phyloP scores from a whole-genome alignment of 2,113 vertebrate species.

The Globicephala melas region DNA sequence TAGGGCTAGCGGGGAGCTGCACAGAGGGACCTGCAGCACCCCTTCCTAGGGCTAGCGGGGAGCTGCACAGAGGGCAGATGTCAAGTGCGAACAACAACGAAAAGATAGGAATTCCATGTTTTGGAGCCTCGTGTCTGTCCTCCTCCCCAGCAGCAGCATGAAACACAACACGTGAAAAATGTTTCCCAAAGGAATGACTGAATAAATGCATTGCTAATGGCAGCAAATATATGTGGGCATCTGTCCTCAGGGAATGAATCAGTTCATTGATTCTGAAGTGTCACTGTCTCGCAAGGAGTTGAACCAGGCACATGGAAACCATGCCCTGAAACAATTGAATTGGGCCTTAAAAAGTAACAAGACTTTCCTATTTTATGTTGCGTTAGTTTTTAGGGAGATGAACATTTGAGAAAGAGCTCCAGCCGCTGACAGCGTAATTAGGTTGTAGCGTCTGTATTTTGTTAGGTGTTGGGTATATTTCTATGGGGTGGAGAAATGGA shows the following conservation, averaged over 20 bases:
- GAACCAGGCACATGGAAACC: neutral
- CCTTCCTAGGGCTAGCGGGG: neutral
- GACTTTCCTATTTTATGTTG: neutral
- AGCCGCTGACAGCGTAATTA: neutral
- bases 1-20: neutral
- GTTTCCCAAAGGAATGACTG: conserved; percentile 40
- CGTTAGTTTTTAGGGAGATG: neutral
- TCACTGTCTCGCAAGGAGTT: neutral
- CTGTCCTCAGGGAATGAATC: conserved; percentile 9
- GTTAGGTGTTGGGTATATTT: neutral
- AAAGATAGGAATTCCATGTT: neutral
- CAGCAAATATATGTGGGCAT: conserved; percentile 21
- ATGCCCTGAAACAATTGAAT: neutral
- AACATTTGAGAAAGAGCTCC: neutral
- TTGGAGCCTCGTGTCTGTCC: neutral
- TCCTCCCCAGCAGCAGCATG: neutral
- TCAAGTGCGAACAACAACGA: neutral
- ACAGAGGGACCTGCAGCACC: neutral
- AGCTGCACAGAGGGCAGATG: neutral
- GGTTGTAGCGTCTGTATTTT: neutral
- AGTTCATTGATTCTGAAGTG: neutral
- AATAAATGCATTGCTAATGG: conserved; percentile 46
- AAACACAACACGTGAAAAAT: conserved; percentile 23
- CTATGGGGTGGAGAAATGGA: neutral
- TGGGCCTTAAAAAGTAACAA: neutral